phyloP scores from a whole-genome alignment of 1,140 invertebrate genomes.

The Ceratosolen fusciceps region DNA sequence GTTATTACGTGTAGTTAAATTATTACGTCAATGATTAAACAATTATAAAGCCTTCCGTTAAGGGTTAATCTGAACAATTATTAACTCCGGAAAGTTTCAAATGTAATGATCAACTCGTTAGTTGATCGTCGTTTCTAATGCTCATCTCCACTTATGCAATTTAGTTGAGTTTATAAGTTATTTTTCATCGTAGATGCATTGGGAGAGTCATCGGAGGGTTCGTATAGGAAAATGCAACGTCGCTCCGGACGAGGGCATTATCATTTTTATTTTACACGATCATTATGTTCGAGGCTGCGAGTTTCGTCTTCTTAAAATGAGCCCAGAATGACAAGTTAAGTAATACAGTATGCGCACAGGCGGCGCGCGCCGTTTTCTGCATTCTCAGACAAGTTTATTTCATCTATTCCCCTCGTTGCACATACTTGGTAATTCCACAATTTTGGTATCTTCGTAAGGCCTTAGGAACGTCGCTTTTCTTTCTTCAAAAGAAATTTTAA shows the following conservation, averaged over 20 bases:
- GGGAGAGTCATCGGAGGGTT: no score
- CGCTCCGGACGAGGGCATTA: background rate
- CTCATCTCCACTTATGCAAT: background rate
- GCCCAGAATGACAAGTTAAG: background rate
- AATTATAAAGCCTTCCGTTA: no score
- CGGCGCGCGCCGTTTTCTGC: slow-evolving; percentile 49
- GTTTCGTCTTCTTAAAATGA: background rate
- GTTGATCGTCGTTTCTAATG: no score
- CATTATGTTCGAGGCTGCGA: no score
- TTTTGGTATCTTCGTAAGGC: background rate
- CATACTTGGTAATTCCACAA: background rate
- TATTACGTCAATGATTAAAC: no score
- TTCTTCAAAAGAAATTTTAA: background rate
- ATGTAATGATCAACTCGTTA: no score
- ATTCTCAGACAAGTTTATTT: slow-evolving; percentile 63
- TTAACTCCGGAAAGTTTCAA: no score
- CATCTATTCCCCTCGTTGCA: background rate
- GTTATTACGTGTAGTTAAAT: no score
- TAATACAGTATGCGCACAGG: slow-evolving; percentile 3
- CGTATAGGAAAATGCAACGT: background rate
- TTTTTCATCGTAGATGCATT: no score
- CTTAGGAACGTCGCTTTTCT: background rate
- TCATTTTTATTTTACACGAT: background rate
- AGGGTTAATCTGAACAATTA: no score
- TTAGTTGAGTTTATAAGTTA: no score